Evolutionary conservation across 2,797 vertebrate species (phyloP), one percentile per base, ranked within the genome.

Genomic region (Gastrophryne carolinensis): DNA sequence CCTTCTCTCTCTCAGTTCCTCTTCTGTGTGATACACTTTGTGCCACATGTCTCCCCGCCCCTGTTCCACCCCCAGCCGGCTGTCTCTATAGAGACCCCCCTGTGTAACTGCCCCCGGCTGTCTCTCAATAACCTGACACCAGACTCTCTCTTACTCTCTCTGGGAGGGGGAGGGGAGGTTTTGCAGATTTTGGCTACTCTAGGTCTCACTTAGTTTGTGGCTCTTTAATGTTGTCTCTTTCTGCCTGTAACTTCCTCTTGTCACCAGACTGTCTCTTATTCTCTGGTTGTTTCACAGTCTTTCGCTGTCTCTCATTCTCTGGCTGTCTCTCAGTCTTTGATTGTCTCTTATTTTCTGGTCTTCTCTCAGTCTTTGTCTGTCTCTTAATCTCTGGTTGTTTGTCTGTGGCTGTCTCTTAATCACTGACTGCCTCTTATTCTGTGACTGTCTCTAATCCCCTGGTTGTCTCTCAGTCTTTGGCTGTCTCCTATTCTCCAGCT

Each of bases 401-500:
- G 58, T 44, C 37, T 24, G 29, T 19, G 1, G 4, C 30, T 39
- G 10, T 81, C 70, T 21, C 56, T 12, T 2, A 7, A 2, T 49
- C 79, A 49, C 50, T 67, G 3, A 73, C 78, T 80, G 65, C 79
- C 73, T 62, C 19, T 58, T 27, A 19, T 10, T 49, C 23, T 11
- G 15, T 9, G 12, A 3, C 2, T 50, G 26, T 32, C 27, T 50
- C 29, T 13, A 2, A 6, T 23, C 4, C 10, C 2, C 0, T 34
- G 2, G 13, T 2, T 37, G 0, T 23, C 35, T 13, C 34, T 26
- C 35, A 58, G 15, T 5, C 6, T 4, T 6, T 53, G 5, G 4
- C 5, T 53, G 19, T 17, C 5, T 21, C 7, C 11, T 4, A 7
- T 52, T 58, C 1, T 13, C 39, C 65, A 62, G 24, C 60, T 1